phyloP scores from a whole-genome alignment of 2,113 vertebrate species.

The Vombatus ursinus region DNA sequence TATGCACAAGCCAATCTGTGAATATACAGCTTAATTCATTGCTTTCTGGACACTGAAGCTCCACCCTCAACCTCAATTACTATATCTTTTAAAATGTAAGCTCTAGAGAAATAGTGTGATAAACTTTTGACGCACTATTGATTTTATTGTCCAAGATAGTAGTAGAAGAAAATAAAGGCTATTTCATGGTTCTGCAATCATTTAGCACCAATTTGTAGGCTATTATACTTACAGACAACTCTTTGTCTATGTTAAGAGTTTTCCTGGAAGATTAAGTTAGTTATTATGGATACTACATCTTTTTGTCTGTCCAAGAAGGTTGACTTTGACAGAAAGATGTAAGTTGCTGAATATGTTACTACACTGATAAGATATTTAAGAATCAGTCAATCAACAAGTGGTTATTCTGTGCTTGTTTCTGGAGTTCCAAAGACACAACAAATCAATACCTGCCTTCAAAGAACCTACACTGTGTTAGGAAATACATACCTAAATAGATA shows the following conservation, averaged over 20 bases:
- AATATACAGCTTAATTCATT: slow-evolving; percentile 72
- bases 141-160: slow-evolving; percentile 38
- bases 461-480: background rate
- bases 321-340: background rate
- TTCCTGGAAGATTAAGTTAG: background rate
- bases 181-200: slow-evolving; percentile 17
- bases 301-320: background rate
- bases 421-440: background rate
- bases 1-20: slow-evolving; percentile 54
- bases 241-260: background rate
- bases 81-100: slow-evolving; percentile 41
- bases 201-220: background rate
- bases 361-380: background rate
- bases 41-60: slow-evolving; percentile 56
- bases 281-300: too few species aligned
- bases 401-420: background rate
- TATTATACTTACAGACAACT: background rate
- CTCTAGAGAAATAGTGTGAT: background rate
- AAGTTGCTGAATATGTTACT: background rate
- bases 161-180: slow-evolving; percentile 27
- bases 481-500: too few species aligned
- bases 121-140: background rate
- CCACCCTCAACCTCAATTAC: slow-evolving; percentile 5
- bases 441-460: background rate
- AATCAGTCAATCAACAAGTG: background rate